Conservation (phyloP, 2,888 invertebrate genomes). For the Cheilosia vernalis region DNA sequence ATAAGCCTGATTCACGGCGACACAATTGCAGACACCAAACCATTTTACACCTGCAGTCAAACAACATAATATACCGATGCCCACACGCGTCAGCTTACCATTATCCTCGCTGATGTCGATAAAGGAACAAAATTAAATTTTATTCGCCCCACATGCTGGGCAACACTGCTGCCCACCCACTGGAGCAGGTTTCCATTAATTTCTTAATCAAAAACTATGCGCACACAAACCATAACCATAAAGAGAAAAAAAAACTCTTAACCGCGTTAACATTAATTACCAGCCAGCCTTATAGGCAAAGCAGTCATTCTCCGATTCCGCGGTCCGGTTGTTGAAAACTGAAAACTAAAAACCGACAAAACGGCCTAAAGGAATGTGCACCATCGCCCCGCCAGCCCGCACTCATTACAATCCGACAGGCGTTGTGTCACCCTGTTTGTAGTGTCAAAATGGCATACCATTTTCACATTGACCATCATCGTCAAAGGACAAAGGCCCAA, state of each 20-base stretch:
- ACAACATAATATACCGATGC: not conserved
- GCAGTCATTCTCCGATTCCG: constrained; percentile 18
- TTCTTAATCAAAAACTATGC: constrained; percentile 69
- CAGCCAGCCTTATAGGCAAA: constrained; percentile 40
- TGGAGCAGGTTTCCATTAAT: constrained; percentile 66
- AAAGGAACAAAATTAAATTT: not conserved
- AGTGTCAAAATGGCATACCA: constrained; percentile 74
- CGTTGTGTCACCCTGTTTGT: constrained; percentile 73
- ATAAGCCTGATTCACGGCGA: constrained; percentile 1
- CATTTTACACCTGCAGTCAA: not conserved
- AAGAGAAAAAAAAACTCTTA: constrained; percentile 18
- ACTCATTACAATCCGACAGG: constrained; percentile 68
- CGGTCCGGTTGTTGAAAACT: constrained; percentile 4
- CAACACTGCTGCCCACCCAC: constrained; percentile 61
- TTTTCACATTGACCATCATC: constrained; percentile 73
- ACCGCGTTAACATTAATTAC: constrained; percentile 71
- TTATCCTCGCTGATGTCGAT: not conserved
- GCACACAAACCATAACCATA: constrained; percentile 70
- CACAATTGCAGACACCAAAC: constrained; percentile 11
- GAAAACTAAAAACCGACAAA: constrained; percentile 10
- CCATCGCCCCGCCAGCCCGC: constrained; percentile 20
- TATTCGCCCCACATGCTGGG: constrained; percentile 27
- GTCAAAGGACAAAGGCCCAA: constrained; percentile 58
- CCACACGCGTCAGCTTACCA: not conserved
- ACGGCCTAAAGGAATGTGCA: constrained; percentile 53